Evolutionary conservation across 2,113 vertebrate genomes (phyloP).

Genomic region (Tetrao urogallus): DNA sequence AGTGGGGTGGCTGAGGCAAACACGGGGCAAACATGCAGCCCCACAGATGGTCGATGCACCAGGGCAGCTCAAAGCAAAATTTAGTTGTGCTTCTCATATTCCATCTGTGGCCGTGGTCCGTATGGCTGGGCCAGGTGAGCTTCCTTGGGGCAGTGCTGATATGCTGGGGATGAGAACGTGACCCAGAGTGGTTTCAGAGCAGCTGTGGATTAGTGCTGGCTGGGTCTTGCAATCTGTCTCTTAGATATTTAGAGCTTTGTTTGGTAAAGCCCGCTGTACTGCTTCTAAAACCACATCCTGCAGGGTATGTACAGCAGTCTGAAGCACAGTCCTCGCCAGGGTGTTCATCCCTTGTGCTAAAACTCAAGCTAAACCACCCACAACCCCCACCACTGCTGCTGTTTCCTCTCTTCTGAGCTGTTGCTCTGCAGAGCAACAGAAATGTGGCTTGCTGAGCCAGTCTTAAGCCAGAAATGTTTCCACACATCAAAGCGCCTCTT

Average conservation of each 20-base stretch:
- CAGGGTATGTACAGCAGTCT: neutral
- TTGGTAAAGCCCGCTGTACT: slow-evolving; percentile 8
- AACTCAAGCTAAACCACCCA: neutral
- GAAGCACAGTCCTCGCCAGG: neutral
- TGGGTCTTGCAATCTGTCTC: neutral
- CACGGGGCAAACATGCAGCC: fast-evolving
- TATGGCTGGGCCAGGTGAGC: neutral
- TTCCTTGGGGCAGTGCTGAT: neutral
- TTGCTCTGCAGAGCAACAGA: neutral
- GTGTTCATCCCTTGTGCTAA: neutral
- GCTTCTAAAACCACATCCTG: slow-evolving; percentile 60
- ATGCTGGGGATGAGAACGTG: neutral
- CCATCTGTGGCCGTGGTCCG: fast-evolving
- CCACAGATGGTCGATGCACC: neutral
- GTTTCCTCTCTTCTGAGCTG: neutral
- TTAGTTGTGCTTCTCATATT: neutral
- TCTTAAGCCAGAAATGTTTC: neutral
- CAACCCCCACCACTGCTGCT: neutral
- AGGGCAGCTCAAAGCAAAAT: neutral
- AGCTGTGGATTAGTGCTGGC: neutral
- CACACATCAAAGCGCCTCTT: neutral
- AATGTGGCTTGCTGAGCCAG: fast-evolving
- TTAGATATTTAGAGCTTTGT: neutral
- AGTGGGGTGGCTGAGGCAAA: neutral
- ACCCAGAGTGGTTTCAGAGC: neutral